Evolutionary conservation across 2,797 vertebrate genomes (phyloP).

Genomic region (Buphagus erythrorhynchus): DNA sequence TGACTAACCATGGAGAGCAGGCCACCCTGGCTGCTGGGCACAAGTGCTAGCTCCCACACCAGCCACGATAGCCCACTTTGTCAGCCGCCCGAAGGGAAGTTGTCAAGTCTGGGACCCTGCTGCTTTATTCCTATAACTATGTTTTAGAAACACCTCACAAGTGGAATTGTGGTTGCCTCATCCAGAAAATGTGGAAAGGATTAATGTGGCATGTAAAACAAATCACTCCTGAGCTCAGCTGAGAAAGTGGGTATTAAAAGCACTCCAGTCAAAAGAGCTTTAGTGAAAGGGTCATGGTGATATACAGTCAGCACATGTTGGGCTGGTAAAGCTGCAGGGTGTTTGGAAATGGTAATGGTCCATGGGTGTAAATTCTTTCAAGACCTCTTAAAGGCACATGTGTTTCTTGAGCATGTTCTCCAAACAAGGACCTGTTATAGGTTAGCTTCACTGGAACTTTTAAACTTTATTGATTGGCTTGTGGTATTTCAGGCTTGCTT

Average conservation of each 20-base stretch:
- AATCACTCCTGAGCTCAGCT: conserved; percentile 88
- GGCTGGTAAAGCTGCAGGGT: conserved; percentile 83
- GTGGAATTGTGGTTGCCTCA: conserved; percentile 86
- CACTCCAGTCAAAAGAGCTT: conserved; percentile 84
- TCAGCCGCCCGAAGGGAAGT: conserved; percentile 81
- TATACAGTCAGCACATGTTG: conserved; percentile 85
- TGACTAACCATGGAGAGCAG: conserved; percentile 60
- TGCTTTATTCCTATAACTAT: conserved; percentile 84
- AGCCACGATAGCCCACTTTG: conserved; percentile 78
- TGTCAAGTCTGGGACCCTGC: conserved; percentile 88
- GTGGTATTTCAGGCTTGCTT: conserved; percentile 74
- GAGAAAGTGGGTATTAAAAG: conserved; percentile 87
- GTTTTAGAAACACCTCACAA: conserved; percentile 87
- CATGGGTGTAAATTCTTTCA: conserved; percentile 89
- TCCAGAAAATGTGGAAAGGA: conserved; percentile 92
- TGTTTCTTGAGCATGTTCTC: conserved; percentile 81
- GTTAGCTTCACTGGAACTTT: conserved; percentile 81
- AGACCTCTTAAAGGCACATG: conserved; percentile 86
- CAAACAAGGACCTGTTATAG: conserved; percentile 84
- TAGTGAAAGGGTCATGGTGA: conserved; percentile 83
- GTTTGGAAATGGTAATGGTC: conserved; percentile 87
- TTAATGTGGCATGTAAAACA: conserved; percentile 91
- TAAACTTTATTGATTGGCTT: conserved; percentile 82
- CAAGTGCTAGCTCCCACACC: conserved; percentile 67
- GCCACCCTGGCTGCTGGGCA: conserved; percentile 79